phyloP scores from a whole-genome alignment of 2,797 vertebrate species.

The Pseudochromis fuscus region DNA sequence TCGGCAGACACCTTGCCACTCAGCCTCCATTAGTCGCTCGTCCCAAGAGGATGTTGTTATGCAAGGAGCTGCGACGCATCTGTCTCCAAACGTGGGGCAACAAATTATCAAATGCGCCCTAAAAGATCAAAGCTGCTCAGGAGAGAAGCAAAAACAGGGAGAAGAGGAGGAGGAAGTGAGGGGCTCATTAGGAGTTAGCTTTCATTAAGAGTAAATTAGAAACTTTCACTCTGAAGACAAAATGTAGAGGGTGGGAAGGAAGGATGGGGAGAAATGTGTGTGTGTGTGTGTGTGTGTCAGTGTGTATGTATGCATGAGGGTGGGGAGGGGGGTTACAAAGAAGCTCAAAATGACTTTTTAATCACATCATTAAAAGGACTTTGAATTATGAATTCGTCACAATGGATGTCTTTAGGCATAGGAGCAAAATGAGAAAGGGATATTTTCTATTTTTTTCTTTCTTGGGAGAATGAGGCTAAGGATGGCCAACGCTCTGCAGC shows the following conservation, averaged over 20 bases:
- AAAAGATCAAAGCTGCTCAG: constrained; percentile 66
- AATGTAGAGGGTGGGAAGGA: constrained; percentile 44
- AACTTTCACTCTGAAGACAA: constrained; percentile 61
- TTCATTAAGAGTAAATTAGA: constrained; percentile 78
- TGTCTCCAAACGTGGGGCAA: constrained; percentile 48
- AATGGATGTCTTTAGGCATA: constrained; percentile 71
- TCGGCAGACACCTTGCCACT: constrained; percentile 31
- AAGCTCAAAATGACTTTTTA: constrained; percentile 82
- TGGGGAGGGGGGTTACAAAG: constrained; percentile 46
- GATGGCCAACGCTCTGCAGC: constrained; percentile 15
- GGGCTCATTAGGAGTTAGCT: constrained; percentile 74
- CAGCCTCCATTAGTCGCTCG: constrained; percentile 35
- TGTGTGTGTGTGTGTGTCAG: constrained; percentile 29
- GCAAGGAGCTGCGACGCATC: constrained; percentile 38
- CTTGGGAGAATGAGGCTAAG: constrained; percentile 28
- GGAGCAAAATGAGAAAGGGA: constrained; percentile 60
- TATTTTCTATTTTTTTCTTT: constrained; percentile 16
- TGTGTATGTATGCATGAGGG: constrained; percentile 5
- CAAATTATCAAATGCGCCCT: constrained; percentile 66
- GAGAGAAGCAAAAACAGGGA: constrained; percentile 45
- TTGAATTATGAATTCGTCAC: constrained; percentile 83
- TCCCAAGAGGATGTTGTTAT: constrained; percentile 26
- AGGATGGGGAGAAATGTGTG: constrained; percentile 29
- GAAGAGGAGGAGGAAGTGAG: constrained; percentile 4
- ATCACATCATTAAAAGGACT: constrained; percentile 85